Evolutionary conservation across 2,797 vertebrate species (phyloP), one percentile per base, ranked within the genome.

Genomic region (Hybognathus amarus): DNA sequence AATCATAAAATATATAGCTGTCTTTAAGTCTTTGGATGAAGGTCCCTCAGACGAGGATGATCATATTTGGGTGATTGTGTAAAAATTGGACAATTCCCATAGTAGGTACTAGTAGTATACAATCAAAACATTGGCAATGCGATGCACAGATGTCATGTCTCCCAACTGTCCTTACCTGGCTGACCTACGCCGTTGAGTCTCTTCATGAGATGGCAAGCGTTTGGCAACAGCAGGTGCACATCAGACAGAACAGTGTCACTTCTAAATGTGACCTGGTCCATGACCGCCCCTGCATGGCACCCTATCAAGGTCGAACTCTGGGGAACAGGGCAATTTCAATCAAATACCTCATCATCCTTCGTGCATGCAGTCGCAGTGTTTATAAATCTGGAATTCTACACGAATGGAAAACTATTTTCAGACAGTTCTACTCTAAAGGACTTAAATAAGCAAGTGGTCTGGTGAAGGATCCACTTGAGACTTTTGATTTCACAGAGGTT

Each of bases 211-310:
- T 94, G 96, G 1, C 92, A 92, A 47, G 90, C 85, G 17, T 94
- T 96, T 0, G 96, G 95, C 11, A 89, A 92, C 54, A 95, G 92
- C 84, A 99, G 90, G 90, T 99, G 98, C 30, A 99, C 93, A 0
- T 99, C 98, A 0, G 98, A 99, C 63, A 99, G 95, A 8, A 99
- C 97, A 0, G 96, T 96, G 89, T 97, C 94, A 20, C 96, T 94
- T 74, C 86, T 94, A 56, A 98, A 97, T 0, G 89, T 93, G 87
- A 96, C 90, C 61, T 91, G 93, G 74, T 97, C 96, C 98, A 99
- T 98, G 81, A 8, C 66, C 77, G 85, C 5, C 4, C 17, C 71
- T 84, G 75, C 87, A 87, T 88, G 67, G 73, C 83, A 66, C 83
- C 63, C n/a, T 40, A 17, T 73, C 10, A 56, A 73, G 80, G 50